Evolutionary conservation across 1,140 invertebrate species (phyloP), one percentile per base, ranked within the genome.

Genomic region (Doryteuthis pealeii): DNA sequence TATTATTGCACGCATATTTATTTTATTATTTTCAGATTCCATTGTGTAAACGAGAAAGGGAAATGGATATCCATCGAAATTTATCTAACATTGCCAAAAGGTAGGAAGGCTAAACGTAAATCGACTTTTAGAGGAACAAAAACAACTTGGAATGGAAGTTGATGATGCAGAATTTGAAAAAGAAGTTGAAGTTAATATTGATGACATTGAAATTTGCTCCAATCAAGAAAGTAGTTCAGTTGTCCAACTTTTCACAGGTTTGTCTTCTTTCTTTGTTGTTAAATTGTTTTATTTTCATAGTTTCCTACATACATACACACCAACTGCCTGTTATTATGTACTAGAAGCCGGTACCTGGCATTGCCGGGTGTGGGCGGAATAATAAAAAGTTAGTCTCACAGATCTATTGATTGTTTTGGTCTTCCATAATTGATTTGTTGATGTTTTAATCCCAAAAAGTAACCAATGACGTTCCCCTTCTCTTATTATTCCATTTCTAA

Each of bases 41-140:
- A 76, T 89, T 89, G 70, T 90, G 91, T 76, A 90, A 87, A 81
- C 89, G 91, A 76, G 89, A 90, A 78, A 90, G 91, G 85, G 90
- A 90, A 73, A 87, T 90, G 80, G 89, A 91, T 82, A 89, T 92
- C 33, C 76, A 83, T 31, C 81, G 84, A 8, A 89, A 91, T 76
- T 90, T 92, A 79, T 90, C 90, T 15, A 89, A 89, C 82, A 93
- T 93, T 74, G 83, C 92, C n/a, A 4, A 90, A 90, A 74, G 92
- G 92, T 1, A 93, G 93, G 76, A 90, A 88, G 77, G 89, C 90
- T 71, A 93, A 93, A 85, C 69, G 79, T 68, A 77, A n/a, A 77
- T 65, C 81, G 83, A 76, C 33, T 78, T 18, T 18, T 79, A 31
- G 72, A 80, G 33, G 70, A 69, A 65, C 69, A 70, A 73, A 82